Evolutionary conservation across 2,113 vertebrate genomes (phyloP).

Genomic region (Vicugna pacos): DNA sequence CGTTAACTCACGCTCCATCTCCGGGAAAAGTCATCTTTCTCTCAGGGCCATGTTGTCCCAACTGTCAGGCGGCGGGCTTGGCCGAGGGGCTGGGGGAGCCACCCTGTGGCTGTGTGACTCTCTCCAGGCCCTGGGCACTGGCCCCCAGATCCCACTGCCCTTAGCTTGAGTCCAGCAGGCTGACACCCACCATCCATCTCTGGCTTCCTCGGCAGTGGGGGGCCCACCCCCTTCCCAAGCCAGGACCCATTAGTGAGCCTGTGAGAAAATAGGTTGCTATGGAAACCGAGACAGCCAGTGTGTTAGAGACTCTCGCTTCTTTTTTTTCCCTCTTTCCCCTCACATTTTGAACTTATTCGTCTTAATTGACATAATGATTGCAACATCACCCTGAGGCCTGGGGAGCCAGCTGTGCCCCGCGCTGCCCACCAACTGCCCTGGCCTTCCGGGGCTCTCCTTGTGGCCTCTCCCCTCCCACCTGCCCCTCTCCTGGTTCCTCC

Average conservation of each 20-base stretch:
- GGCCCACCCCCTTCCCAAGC: background rate
- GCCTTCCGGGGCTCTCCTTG: background rate
- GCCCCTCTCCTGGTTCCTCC: background rate
- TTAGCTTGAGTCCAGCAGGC: rapidly evolving
- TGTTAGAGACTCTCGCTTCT: conserved; percentile 42
- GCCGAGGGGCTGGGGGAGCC: background rate
- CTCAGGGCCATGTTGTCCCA: rapidly evolving
- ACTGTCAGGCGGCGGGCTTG: background rate
- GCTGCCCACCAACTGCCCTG: background rate
- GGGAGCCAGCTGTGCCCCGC: background rate
- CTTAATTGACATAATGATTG: conserved; percentile 81
- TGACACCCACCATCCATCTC: background rate
- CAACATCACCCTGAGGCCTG: background rate
- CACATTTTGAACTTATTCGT: conserved; percentile 78
- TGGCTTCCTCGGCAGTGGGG: background rate
- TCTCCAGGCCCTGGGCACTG: rapidly evolving
- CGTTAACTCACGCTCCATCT: background rate
- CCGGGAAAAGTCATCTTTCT: rapidly evolving
- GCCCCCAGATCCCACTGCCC: rapidly evolving
- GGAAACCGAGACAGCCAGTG: conserved; percentile 73
- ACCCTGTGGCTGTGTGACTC: rapidly evolving
- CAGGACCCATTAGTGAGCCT: conserved; percentile 29
- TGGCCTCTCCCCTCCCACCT: background rate
- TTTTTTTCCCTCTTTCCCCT: background rate
- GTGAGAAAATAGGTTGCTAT: conserved; percentile 74